These are phyloP conservation scores for Lutjanus erythropterus DNA, from an alignment of 2,113 vertebrate genomes.

Conservation along the genomic window DNA sequence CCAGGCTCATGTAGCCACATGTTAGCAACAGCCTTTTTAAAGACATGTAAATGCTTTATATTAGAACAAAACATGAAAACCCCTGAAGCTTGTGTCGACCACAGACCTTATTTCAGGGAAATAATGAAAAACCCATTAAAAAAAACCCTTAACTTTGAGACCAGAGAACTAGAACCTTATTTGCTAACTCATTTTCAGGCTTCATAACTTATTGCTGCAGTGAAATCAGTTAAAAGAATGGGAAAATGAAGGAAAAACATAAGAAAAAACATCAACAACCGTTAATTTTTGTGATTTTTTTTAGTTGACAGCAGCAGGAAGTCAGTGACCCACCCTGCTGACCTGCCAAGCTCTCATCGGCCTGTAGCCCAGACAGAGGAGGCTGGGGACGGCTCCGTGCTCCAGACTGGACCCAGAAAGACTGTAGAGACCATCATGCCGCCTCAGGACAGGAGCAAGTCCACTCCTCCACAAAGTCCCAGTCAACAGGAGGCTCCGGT, in stretches of 20 bases:
- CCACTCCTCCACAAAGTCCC: constrained; percentile 67
- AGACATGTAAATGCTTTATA: too few relatives aligned
- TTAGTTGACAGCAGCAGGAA: constrained; percentile 89
- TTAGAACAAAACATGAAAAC: too few relatives aligned
- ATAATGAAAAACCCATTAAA: too few relatives aligned
- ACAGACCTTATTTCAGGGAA: too few relatives aligned
- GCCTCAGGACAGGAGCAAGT: constrained; percentile 66
- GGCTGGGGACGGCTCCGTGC: constrained; percentile 23
- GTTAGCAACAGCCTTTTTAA: too few relatives aligned
- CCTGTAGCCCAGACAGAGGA: constrained; percentile 62
- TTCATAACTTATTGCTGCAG: too few relatives aligned
- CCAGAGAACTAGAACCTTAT: too few relatives aligned
- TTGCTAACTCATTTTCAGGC: too few relatives aligned
- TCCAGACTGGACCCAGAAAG: constrained; percentile 77
- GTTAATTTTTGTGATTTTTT: constrained; percentile 21
- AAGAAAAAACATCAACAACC: neutral
- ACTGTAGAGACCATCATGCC: constrained; percentile 56
- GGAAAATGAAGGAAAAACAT: neutral
- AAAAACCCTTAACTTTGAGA: too few relatives aligned
- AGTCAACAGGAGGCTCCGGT: constrained; percentile 68
- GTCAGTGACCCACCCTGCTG: constrained; percentile 79
- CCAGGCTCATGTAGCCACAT: too few relatives aligned
- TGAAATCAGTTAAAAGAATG: neutral
- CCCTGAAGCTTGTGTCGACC: too few relatives aligned
- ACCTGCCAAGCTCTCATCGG: constrained; percentile 60